phyloP scores from a whole-genome alignment of 2,888 invertebrate species.

The Drosophila tripunctata region DNA sequence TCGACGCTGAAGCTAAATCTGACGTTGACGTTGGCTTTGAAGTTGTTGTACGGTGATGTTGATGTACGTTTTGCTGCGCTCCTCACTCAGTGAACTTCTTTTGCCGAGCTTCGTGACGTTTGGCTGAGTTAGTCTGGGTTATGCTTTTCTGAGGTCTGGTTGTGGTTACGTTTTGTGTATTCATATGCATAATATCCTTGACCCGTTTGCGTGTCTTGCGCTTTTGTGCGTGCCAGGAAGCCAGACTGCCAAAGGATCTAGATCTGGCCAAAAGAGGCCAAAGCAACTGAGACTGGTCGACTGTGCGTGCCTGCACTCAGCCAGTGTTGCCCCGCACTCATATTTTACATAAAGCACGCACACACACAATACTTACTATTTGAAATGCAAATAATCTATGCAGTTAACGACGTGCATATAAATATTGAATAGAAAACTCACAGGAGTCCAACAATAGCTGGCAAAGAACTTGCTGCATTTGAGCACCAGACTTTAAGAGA shows the following conservation, averaged over 20 bases:
- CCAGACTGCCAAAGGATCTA: slow-evolving; percentile 27
- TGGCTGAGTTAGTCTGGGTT: slow-evolving; percentile 23
- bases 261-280: not conserved
- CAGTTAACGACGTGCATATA: slow-evolving; percentile 65
- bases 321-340: slow-evolving; percentile 12
- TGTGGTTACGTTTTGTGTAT: slow-evolving; percentile 36
- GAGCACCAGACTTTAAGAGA: not conserved
- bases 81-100: slow-evolving; percentile 18
- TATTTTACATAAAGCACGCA: slow-evolving; percentile 45
- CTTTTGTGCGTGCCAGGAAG: slow-evolving; percentile 65
- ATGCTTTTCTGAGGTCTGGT: slow-evolving; percentile 2
- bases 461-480: not conserved
- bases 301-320: slow-evolving; percentile 28
- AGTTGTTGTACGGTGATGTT: slow-evolving; percentile 43
- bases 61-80: slow-evolving; percentile 33
- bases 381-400: slow-evolving; percentile 69
- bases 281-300: not conserved
- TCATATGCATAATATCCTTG: slow-evolving; percentile 75
- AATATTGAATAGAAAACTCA: slow-evolving; percentile 50
- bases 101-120: slow-evolving; percentile 21
- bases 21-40: slow-evolving; percentile 20
- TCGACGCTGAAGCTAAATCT: slow-evolving; percentile 7
- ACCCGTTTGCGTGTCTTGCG: slow-evolving; percentile 68
- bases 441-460: not conserved
- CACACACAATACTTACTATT: slow-evolving; percentile 38